These are phyloP conservation scores for Cotesia vestalis DNA, from an alignment of 1,140 invertebrate genomes.

Conservation along the genomic window DNA sequence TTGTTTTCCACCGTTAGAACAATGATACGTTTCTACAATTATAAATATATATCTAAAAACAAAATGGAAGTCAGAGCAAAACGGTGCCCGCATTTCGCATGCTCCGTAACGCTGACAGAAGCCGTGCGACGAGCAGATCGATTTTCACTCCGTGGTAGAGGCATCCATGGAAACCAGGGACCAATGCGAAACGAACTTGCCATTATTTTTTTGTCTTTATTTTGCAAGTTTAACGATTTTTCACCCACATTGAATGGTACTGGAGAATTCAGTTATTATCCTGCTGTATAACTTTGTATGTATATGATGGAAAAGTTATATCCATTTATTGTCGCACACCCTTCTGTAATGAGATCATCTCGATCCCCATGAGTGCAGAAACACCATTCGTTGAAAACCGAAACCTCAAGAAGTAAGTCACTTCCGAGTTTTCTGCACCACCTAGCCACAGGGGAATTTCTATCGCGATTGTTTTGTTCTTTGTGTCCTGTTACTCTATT, in stretches of 20 bases:
- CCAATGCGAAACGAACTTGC: slow-evolving; percentile 53
- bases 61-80: slow-evolving; percentile 17
- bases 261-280: no score
- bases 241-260: slow-evolving; percentile 15
- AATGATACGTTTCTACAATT: neutral
- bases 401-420: slow-evolving; percentile 33
- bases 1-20: no score
- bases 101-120: slow-evolving; percentile 28
- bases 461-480: slow-evolving; percentile 5
- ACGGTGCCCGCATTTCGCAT: slow-evolving; percentile 26
- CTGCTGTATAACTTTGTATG: neutral
- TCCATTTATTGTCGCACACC: slow-evolving; percentile 9
- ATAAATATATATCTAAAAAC: neutral
- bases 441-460: slow-evolving; percentile 22
- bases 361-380: slow-evolving; percentile 16
- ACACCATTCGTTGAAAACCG: slow-evolving; percentile 28
- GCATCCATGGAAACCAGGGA: slow-evolving; percentile 63
- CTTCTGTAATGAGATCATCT: slow-evolving; percentile 33
- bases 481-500: no score
- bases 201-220: slow-evolving; percentile 34
- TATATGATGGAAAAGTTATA: neutral
- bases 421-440: slow-evolving; percentile 35
- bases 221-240: slow-evolving; percentile 5
- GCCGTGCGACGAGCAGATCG: slow-evolving; percentile 56
- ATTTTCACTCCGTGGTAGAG: slow-evolving; percentile 43